These are phyloP conservation scores for Odontomachus brunneus DNA, from an alignment of 1,140 invertebrate genomes.

Conservation along the genomic window DNA sequence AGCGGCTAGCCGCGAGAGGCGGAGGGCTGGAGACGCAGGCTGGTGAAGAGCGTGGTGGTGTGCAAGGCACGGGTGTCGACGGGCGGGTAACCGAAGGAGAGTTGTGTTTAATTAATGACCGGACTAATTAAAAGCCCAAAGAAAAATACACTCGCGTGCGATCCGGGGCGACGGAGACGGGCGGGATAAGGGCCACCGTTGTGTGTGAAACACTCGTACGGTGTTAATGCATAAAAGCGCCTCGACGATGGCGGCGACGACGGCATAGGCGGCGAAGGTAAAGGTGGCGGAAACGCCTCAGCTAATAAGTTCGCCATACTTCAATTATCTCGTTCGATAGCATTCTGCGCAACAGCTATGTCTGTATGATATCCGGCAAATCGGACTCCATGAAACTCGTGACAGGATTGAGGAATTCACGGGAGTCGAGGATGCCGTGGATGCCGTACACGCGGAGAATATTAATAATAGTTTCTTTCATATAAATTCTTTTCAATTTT, in stretches of 20 bases:
- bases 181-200: conserved; percentile 32
- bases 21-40: background rate
- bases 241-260: conserved; percentile 17
- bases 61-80: conserved; percentile 17
- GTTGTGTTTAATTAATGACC: conserved; percentile 77
- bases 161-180: conserved; percentile 17
- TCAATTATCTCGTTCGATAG: background rate
- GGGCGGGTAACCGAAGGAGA: conserved; percentile 55
- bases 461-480: too few species aligned
- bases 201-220: conserved; percentile 67
- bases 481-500: too few species aligned
- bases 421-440: too few species aligned
- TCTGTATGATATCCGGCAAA: conserved; percentile 1
- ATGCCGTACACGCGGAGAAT: too few species aligned
- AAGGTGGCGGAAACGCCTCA: conserved; percentile 31
- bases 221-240: conserved; percentile 67
- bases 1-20: conserved; percentile 42
- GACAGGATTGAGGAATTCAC: conserved; percentile 14
- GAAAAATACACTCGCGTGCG: conserved; percentile 69
- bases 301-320: conserved; percentile 59
- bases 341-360: background rate
- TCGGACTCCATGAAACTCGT: background rate
- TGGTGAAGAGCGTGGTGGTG: background rate
- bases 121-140: conserved; percentile 76
- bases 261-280: conserved; percentile 8